Evolutionary conservation across 2,888 invertebrate genomes (phyloP).

Genomic region (Lepidochrysops patricia): DNA sequence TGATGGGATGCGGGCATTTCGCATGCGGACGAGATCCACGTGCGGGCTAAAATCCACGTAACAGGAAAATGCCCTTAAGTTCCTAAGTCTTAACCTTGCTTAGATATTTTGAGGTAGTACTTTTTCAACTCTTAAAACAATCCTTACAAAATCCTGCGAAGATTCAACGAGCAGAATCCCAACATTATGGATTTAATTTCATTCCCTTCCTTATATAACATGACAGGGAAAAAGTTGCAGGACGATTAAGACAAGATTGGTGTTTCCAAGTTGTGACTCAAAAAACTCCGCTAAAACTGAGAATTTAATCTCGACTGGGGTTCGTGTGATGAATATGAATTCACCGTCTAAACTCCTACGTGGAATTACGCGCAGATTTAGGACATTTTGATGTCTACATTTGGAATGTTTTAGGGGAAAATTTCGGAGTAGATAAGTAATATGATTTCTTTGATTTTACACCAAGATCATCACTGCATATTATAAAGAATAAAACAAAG

Average conservation of each 20-base stretch:
- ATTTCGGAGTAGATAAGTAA: too few species aligned
- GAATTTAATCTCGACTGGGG: constrained; percentile 15
- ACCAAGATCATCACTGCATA: too few species aligned
- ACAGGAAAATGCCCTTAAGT: too few species aligned
- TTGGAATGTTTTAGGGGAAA: not conserved
- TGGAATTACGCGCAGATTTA: not conserved
- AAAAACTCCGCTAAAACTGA: constrained; percentile 1
- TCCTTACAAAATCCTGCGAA: not conserved
- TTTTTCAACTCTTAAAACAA: not conserved
- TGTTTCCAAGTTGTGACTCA: constrained; percentile 8
- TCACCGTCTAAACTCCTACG: constrained; percentile 13
- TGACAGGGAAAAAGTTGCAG: constrained; percentile 10
- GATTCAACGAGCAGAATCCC: not conserved
- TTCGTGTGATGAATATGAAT: constrained; percentile 23
- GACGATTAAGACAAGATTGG: constrained; percentile 13
- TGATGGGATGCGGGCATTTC: too few species aligned
- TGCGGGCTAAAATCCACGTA: too few species aligned
- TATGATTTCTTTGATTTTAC: too few species aligned
- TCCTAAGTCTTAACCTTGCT: too few species aligned
- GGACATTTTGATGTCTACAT: not conserved
- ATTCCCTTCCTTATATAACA: constrained; percentile 8
- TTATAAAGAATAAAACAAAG: too few species aligned
- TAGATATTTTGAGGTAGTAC: too few species aligned
- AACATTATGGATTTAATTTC: constrained; percentile 9
- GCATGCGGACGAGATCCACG: too few species aligned